Base-by-base conservation (phyloP, 1,140 invertebrate genomes). In the Brachionus sp. region DNA sequence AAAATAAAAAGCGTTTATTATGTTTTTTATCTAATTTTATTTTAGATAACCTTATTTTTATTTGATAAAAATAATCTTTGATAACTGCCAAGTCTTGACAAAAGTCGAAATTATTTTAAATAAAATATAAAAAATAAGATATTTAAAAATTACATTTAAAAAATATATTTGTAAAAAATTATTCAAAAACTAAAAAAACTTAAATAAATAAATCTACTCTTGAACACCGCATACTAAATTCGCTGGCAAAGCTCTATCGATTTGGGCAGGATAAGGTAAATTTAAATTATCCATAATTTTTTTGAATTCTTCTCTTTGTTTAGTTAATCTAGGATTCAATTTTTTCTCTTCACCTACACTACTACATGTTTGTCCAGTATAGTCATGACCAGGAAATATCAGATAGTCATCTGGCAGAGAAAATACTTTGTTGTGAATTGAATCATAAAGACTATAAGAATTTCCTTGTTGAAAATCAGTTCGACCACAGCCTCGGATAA, bases 321-420 rank as follows among this genome's bases (percentile, higher is more conserved):
- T 97, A 0, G 93, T 93, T 19, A 99, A 89, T 82, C 97, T 91
- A 0, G 95, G 95, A 91, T 99, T 99, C 85, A 92, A 93, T 82
- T 90, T 90, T 87, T 94, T 95, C 89, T 99, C 97, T 88, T 99
- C 97, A 7, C 89, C 93, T 29, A 99, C 95, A 10, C 94, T 94
- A 13, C 95, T 95, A 25, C 29, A 25, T 37, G 16, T 68, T 16
- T 39, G 33, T 91, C 92, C 93, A 88, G 93, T 94, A 87, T 99
- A 99, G 89, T 99, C 96, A 90, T 98, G 96, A 3, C 95, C 96
- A 0, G 96, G 96, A 90, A 93, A 98, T 0, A 98, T 87, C 6
- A 91, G 90, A 87, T 92, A 98, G 86, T 95, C 91, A 46, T 93
- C 92, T 0, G 97, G 96, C 13, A 99, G 88, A 10, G 92, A 92